Base-by-base conservation (phyloP, 2,888 invertebrate genomes). In the Rhagium mordax region DNA sequence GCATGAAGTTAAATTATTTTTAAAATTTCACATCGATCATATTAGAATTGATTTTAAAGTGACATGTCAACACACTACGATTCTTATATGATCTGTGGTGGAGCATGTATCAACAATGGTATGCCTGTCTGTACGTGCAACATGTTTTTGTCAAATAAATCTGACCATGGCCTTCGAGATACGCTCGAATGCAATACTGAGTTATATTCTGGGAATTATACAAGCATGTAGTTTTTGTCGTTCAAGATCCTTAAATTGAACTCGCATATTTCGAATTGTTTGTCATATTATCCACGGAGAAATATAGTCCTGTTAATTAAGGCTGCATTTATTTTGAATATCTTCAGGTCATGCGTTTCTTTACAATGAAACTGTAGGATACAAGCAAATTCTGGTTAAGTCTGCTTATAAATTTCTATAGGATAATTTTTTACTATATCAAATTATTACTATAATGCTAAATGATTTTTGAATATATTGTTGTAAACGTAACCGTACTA, bases 101-200 rank as follows among this genome's bases (percentile, higher is more conserved):
- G 47, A 61, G 47, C 61, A 61, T 61, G 33, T 21, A 61, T 21
- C 10, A 47, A 47, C n/a, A 21, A 61, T 61, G 61, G 61, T 47
- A 61, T 61, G 47, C 61, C 61, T 29, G 18, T 18, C 18, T 27
- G 33, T 60, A 60, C 59, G 59, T 60, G 47, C 18, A 61, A 61
- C 59, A 24, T 47, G 61, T 61, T 61, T 61, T 61, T 61, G 61
- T 61, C 61, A 48, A 51, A 29, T 57, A 57, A 67, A 57, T 67
- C 67, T 59, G 48, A 66, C 53, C 65, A 61, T 70, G 41, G 61
- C 48, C 67, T 57, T 57, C 48, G 21, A 67, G 57, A 53, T 67
- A 73, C 77, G 77, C 75, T 75, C 68, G 68, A 71, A 53, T 69
- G 74, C 70, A 71, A 72, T 72, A 69, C 73, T 74, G 77, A 77